These are phyloP conservation scores for Euzetes globulus DNA, from an alignment of 2,888 invertebrate species.

Conservation along the genomic window DNA sequence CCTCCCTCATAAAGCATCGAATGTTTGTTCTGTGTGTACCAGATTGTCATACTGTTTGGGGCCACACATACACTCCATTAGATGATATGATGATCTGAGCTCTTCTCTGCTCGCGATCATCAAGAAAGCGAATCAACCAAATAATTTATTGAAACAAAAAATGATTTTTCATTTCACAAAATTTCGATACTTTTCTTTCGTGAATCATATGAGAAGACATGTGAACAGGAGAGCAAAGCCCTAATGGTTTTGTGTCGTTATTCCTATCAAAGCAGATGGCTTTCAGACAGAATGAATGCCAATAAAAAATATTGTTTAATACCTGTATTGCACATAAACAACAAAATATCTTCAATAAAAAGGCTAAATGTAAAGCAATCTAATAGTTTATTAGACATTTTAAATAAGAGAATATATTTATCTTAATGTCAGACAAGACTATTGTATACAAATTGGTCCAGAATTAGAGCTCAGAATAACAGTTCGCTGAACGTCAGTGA, in stretches of 20 bases:
- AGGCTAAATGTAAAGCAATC: background rate
- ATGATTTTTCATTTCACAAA: background rate
- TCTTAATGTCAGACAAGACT: background rate
- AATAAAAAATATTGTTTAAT: background rate
- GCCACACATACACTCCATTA: conserved; percentile 8
- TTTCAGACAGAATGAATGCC: background rate
- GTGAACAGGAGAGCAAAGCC: background rate
- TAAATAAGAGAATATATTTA: conserved; percentile 5
- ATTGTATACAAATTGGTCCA: background rate
- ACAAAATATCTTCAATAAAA: background rate
- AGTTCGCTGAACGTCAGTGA: background rate
- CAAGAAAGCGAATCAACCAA: background rate
- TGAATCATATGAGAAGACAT: background rate
- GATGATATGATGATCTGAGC: background rate
- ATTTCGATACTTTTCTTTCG: background rate
- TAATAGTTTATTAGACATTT: background rate
- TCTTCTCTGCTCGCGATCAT: background rate
- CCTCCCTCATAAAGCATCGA: no score
- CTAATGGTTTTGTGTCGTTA: background rate
- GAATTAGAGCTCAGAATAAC: background rate
- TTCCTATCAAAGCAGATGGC: background rate
- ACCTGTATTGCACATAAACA: conserved; percentile 14
- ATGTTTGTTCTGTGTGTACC: no score
- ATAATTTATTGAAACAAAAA: conserved; percentile 13
- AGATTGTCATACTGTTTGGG: background rate